Evolutionary conservation across 2,113 vertebrate species (phyloP).

Genomic region (Raja brachyura): DNA sequence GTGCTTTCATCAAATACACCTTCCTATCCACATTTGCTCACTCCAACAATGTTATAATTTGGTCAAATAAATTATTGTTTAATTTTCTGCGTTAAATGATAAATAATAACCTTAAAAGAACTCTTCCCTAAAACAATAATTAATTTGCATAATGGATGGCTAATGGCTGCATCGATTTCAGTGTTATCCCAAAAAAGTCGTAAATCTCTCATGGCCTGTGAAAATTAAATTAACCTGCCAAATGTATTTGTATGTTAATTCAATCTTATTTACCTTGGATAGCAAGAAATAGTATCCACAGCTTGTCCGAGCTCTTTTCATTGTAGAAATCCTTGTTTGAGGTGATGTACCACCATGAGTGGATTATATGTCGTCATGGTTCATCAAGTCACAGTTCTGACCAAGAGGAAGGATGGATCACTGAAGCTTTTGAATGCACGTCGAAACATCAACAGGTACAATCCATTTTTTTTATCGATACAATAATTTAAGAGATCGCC

Average conservation of each 20-base stretch:
- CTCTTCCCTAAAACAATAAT: conserved; percentile 17
- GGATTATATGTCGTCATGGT: not conserved
- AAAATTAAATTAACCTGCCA: not conserved
- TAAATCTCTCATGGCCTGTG: not conserved
- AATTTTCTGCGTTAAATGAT: not conserved
- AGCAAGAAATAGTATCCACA: not conserved
- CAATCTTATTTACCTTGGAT: not conserved
- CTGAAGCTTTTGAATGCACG: not conserved
- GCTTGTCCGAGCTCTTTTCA: not conserved
- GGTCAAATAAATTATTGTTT: conserved; percentile 24
- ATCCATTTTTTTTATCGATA: not conserved
- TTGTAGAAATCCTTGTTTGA: not conserved
- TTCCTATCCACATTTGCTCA: not conserved
- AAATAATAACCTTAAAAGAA: not conserved
- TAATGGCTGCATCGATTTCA: not conserved
- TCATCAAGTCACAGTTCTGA: not conserved
- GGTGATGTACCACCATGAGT: not conserved
- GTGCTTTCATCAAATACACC: not conserved
- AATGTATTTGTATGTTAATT: not conserved
- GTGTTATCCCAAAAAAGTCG: not conserved
- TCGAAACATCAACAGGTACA: not conserved
- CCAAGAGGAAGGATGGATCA: not conserved
- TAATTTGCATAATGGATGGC: not conserved
- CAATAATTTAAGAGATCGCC: not conserved
- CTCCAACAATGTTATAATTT: conserved; percentile 1